A percentile compares a stretch with the other conserved stretches of the same genome.
Conservation (phyloP, 1,140 invertebrate genomes). For the Neelides sp. region DNA sequence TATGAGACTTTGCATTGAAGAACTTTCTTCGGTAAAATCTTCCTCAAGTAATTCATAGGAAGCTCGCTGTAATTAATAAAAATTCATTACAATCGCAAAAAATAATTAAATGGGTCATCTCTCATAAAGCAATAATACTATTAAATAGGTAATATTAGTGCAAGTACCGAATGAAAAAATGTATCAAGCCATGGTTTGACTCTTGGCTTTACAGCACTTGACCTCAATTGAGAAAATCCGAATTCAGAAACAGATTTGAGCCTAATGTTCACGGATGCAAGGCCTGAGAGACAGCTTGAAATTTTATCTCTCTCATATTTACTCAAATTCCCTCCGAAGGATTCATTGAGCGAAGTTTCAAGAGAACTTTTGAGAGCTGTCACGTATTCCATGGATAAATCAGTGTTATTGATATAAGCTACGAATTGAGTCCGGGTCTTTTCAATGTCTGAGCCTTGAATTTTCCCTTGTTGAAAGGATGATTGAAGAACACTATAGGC, state of each 20-base stretch:
- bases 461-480: slow-evolving; percentile 65
- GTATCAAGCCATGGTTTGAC: slow-evolving; percentile 74
- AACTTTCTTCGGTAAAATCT: slow-evolving; percentile 27
- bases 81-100: no score
- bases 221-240: slow-evolving; percentile 68
- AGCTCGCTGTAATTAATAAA: slow-evolving; percentile 17
- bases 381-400: slow-evolving; percentile 78
- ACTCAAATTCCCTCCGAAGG: slow-evolving; percentile 46
- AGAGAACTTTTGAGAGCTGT: slow-evolving; percentile 62
- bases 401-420: slow-evolving; percentile 85
- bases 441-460: slow-evolving; percentile 69
- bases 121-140: not conserved
- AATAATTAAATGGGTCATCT: not conserved
- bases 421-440: slow-evolving; percentile 55
- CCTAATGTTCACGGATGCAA: slow-evolving; percentile 57
- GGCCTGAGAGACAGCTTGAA: slow-evolving; percentile 59
- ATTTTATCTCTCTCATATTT: slow-evolving; percentile 55
- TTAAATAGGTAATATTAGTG: no score
- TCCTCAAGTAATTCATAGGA: slow-evolving; percentile 29
- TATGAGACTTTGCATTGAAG: slow-evolving; percentile 57
- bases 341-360: slow-evolving; percentile 51
- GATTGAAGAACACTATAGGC: slow-evolving; percentile 62
- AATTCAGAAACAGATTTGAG: slow-evolving; percentile 68
- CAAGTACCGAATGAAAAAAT: slow-evolving; percentile 42
- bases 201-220: slow-evolving; percentile 70